Evolutionary conservation across 92 coral and sea anemone genomes (phyloP).

Genomic region (Scolanthus callimorphus): DNA sequence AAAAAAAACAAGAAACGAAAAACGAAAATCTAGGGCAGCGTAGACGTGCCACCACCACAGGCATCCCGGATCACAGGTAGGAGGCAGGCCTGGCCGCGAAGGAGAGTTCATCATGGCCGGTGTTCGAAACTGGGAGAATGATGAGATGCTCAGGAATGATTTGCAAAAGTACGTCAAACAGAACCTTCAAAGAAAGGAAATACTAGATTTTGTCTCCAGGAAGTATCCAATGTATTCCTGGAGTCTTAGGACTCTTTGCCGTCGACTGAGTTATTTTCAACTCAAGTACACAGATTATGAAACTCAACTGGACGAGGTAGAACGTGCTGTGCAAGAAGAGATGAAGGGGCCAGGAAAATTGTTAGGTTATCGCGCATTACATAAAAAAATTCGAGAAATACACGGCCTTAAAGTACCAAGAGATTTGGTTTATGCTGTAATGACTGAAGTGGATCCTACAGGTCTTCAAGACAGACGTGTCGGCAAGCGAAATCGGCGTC

Average conservation of each 20-base stretch:
- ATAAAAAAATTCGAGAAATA: constrained; percentile 32
- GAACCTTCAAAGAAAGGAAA: constrained; percentile 29
- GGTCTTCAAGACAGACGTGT: constrained; percentile 17
- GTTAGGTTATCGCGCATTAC: constrained; percentile 43
- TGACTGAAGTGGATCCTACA: constrained; percentile 21
- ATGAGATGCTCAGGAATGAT: constrained; percentile 15
- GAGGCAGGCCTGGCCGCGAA: no score
- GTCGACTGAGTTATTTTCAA: constrained; percentile 7
- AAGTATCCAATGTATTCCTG: constrained; percentile 24
- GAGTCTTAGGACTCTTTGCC: constrained; percentile 18
- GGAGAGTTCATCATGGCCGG: no score
- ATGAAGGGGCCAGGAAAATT: constrained; percentile 44
- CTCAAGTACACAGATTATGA: constrained; percentile 26
- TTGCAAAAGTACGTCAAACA: constrained; percentile 19
- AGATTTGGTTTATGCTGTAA: constrained; percentile 21
- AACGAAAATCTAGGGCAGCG: no score
- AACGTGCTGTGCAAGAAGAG: constrained; percentile 32
- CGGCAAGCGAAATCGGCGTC: constrained; percentile 3
- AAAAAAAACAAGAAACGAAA: no score
- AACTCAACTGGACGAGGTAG: constrained; percentile 24
- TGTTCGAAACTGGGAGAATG: constrained; percentile 47
- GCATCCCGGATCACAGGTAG: no score
- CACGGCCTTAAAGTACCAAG: no score
- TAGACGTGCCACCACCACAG: no score
- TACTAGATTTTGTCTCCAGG: constrained; percentile 17